Conservation (phyloP, 2,113 vertebrate species). For the Takifugu bimaculatus region DNA sequence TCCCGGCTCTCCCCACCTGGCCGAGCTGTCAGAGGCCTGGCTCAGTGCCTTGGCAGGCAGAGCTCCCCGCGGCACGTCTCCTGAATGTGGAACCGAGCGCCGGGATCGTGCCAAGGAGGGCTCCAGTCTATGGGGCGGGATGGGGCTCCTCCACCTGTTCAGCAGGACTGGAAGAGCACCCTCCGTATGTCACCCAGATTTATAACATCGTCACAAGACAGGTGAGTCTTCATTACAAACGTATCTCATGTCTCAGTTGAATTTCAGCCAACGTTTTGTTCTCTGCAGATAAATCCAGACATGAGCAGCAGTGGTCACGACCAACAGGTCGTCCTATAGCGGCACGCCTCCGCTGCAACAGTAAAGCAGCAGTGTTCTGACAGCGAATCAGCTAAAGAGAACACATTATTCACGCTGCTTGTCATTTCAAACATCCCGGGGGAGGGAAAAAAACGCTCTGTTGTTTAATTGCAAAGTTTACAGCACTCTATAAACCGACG, state of each 20-base stretch:
- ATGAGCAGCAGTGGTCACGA: too few species aligned
- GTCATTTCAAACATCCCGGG: too few species aligned
- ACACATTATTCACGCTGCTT: too few species aligned
- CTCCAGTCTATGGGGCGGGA: slow-evolving; percentile 46
- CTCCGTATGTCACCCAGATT: slow-evolving; percentile 66
- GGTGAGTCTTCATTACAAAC: slow-evolving; percentile 23
- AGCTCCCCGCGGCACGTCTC: slow-evolving; percentile 56
- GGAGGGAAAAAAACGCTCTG: too few species aligned
- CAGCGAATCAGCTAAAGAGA: too few species aligned
- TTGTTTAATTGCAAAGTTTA: too few species aligned
- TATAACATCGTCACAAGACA: slow-evolving; percentile 8
- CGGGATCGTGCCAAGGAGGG: slow-evolving; percentile 57
- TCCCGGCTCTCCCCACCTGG: slow-evolving; percentile 49
- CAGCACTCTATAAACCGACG: too few species aligned
- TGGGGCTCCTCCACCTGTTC: slow-evolving; percentile 70
- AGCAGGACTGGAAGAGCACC: slow-evolving; percentile 43
- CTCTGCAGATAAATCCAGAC: too few species aligned
- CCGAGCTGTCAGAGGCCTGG: slow-evolving; percentile 54
- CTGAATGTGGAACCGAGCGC: slow-evolving; percentile 31
- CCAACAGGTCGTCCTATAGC: too few species aligned
- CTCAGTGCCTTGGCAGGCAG: slow-evolving; percentile 57
- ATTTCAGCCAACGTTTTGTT: too few species aligned
- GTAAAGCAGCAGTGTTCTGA: too few species aligned
- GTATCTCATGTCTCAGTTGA: neutral
- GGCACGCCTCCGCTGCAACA: too few species aligned